A percentile compares a stretch with the other conserved stretches of the same genome.
Conservation (phyloP, 2,888 invertebrate species). For the Falcaria lacertinaria region DNA sequence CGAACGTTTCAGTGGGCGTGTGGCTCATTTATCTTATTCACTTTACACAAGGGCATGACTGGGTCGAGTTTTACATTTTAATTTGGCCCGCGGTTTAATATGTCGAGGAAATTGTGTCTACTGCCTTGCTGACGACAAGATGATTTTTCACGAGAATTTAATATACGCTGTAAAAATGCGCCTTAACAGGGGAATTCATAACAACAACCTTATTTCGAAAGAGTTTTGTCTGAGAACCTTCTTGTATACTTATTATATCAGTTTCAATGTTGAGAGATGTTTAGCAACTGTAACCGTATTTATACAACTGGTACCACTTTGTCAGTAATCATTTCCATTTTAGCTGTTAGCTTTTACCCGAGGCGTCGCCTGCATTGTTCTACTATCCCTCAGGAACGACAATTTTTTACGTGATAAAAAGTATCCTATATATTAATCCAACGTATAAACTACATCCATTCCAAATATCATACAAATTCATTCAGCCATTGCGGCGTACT, state of each 20-base stretch:
- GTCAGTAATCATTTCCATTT: no score
- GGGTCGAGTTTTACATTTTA: conserved; percentile 57
- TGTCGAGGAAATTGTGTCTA: conserved; percentile 25
- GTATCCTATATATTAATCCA: no score
- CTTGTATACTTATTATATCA: not conserved
- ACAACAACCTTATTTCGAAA: not conserved
- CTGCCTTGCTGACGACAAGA: conserved; percentile 17
- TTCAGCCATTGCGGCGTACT: no score
- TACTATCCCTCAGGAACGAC: no score
- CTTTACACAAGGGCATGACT: conserved; percentile 57
- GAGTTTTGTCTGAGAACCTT: not conserved
- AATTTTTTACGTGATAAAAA: no score
- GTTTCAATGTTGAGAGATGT: no score
- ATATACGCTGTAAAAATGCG: conserved; percentile 9
- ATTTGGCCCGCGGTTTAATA: conserved; percentile 51
- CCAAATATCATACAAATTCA: no score
- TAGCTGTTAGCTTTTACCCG: no score
- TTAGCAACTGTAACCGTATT: no score
- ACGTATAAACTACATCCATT: no score
- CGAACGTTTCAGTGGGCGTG: conserved; percentile 37
- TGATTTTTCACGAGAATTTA: conserved; percentile 25
- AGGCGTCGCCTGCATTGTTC: no score
- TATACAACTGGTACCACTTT: no score
- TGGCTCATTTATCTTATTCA: conserved; percentile 63
- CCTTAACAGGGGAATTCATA: not conserved